These are phyloP conservation scores for Trialeurodes vaporariorum DNA, from an alignment of 1,140 invertebrate genomes.

Conservation along the genomic window DNA sequence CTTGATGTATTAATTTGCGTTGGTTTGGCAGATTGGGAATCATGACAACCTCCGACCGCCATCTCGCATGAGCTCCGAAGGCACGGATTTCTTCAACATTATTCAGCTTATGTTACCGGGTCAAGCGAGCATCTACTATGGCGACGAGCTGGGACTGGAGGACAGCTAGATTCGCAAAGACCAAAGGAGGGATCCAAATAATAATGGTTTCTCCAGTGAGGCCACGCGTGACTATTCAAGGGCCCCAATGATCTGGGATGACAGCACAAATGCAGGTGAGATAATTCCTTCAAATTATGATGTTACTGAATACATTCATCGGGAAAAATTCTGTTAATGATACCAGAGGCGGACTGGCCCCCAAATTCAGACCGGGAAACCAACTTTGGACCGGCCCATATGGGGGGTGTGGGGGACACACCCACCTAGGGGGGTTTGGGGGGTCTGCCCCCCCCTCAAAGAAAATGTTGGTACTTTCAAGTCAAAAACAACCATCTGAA, in stretches of 20 bases:
- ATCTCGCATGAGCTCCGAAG: neutral
- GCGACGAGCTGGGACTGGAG: neutral
- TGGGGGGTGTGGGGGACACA: too few relatives aligned
- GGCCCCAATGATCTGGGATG: neutral
- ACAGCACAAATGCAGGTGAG: neutral
- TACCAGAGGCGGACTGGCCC: too few relatives aligned
- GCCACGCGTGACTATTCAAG: neutral
- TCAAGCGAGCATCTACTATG: neutral
- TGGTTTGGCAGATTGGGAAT: neutral
- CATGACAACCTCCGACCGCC: neutral
- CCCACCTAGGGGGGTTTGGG: too few relatives aligned
- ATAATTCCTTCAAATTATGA: too few relatives aligned
- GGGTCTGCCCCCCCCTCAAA: too few relatives aligned
- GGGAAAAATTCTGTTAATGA: too few relatives aligned
- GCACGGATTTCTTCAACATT: neutral
- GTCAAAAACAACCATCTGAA: too few relatives aligned
- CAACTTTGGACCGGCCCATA: too few relatives aligned
- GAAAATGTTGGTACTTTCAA: too few relatives aligned
- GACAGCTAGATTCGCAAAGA: neutral
- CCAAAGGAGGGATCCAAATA: neutral
- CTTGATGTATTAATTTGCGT: too few relatives aligned
- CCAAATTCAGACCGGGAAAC: too few relatives aligned
- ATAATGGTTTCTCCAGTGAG: neutral
- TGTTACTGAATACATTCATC: too few relatives aligned
- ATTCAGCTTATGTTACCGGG: neutral